Evolutionary conservation across 2,113 vertebrate genomes (phyloP).

Genomic region (Callaeas wilsoni): DNA sequence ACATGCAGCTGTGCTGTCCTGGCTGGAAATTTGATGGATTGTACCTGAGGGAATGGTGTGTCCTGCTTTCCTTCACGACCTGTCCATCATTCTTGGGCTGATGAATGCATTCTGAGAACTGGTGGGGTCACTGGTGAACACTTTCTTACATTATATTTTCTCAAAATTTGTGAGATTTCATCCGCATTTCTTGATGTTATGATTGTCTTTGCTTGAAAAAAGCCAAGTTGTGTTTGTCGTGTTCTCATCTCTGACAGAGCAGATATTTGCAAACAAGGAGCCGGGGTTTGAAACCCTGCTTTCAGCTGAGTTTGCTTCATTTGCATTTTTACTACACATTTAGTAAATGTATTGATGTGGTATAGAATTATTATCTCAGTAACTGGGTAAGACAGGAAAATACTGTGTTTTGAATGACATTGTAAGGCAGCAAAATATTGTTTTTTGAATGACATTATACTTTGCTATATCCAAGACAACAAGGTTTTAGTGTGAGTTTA

Average conservation of each 20-base stretch:
- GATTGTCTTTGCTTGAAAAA: not conserved
- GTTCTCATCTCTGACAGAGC: not conserved
- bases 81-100: not conserved
- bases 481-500: not conserved
- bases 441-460: not conserved
- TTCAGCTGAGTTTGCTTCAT: not conserved
- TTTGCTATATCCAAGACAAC: not conserved
- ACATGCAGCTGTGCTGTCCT: not conserved
- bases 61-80: not conserved
- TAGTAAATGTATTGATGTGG: not conserved
- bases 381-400: not conserved
- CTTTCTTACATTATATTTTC: not conserved
- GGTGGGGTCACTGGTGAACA: accelerated
- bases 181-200: not conserved
- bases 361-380: not conserved
- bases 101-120: not conserved
- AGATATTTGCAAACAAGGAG: not conserved
- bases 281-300: not conserved
- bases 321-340: not conserved
- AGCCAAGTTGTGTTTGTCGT: accelerated
- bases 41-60: not conserved
- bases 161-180: not conserved
- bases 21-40: not conserved
- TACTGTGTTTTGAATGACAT: not conserved
- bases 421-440: not conserved